A percentile compares a stretch with the other conserved stretches of the same genome.
phyloP scores from a whole-genome alignment of 2,113 vertebrate genomes.

The Xerus inauris region DNA sequence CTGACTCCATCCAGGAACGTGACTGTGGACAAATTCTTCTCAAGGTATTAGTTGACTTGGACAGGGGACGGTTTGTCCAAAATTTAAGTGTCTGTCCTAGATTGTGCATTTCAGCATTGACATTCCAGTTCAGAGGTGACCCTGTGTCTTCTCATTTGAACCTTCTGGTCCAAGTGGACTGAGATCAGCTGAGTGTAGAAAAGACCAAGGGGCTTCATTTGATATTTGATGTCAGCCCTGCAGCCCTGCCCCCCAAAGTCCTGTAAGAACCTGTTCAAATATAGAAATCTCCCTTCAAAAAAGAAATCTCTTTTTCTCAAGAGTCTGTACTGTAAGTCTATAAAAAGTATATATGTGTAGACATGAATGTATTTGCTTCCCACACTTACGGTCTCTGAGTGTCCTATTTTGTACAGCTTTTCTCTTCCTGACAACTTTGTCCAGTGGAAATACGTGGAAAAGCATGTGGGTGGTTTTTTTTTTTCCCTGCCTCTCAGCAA shows the following conservation, averaged over 20 bases:
- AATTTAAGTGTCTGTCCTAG: not conserved
- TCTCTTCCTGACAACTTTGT: conserved; percentile 24
- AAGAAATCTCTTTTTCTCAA: conserved; percentile 10
- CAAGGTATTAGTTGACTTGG: not conserved
- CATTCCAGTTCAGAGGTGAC: not conserved
- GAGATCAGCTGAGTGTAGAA: conserved; percentile 38
- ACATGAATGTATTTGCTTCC: not conserved
- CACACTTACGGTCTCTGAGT: not conserved
- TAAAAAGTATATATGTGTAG: not conserved
- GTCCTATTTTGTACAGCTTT: conserved; percentile 20
- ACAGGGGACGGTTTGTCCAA: not conserved
- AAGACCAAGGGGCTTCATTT: not conserved
- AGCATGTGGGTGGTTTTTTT: not conserved
- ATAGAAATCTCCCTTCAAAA: conserved; percentile 21
- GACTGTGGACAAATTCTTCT: not conserved
- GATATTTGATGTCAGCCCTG: conserved; percentile 11
- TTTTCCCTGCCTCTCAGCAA: conserved; percentile 33
- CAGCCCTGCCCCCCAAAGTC: not conserved
- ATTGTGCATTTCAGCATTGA: not conserved
- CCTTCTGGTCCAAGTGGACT: not conserved
- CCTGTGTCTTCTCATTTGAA: not conserved
- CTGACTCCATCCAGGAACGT: not conserved
- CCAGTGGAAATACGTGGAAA: not conserved
- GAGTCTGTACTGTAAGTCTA: not conserved
- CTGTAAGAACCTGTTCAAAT: conserved; percentile 5